Base-by-base conservation (phyloP, 2,797 vertebrate species). In the Oophaga sylvatica region DNA sequence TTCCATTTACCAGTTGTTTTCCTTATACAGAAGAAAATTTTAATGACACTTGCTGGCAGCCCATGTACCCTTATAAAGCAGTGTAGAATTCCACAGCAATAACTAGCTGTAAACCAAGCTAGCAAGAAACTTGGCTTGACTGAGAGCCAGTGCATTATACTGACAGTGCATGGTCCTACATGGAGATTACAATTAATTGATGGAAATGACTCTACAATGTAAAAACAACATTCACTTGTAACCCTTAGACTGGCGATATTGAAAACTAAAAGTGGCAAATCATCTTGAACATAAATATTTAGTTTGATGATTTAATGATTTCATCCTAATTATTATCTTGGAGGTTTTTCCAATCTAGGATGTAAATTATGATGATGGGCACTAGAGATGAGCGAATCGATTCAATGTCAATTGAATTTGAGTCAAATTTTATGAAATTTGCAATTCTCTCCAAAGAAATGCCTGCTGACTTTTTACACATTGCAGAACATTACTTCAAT, bases 21-120 rank as follows among this genome's bases (percentile, higher is more conserved):
- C 82, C 83, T 75, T 76, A 84, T 62, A 75, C 48, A 53, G 48
- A 5, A 53, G 45, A 84, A 57, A 8, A 84, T 48, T 62, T 26
- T 84, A 73, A 76, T 76, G 57, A 26, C 22, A 63, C 13, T 13
- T 48, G 83, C 59, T 68, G 84, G 65, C 79, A 79, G 29, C 71
- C n/a, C 56, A 53, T 71, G 29, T 48, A 56, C 71, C 87, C 87
- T 77, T 89, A 85, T 85, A 81, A 89, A 86, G 87, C 22, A 81
- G 70, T 62, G 57, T 19, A 70, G 11, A 48, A 35, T 76, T 68
- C 77, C 71, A 41, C 62, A 60, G 70, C 78, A 85, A 81, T 85
- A 89, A 89, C 87, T 82, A 85, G 83, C 63, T 89, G 60, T 81
- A 60, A 81, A 67, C 45, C 60, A 3, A 41, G 35, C 35, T 81